phyloP scores from a whole-genome alignment of 2,888 invertebrate species.

The Autographa gamma region DNA sequence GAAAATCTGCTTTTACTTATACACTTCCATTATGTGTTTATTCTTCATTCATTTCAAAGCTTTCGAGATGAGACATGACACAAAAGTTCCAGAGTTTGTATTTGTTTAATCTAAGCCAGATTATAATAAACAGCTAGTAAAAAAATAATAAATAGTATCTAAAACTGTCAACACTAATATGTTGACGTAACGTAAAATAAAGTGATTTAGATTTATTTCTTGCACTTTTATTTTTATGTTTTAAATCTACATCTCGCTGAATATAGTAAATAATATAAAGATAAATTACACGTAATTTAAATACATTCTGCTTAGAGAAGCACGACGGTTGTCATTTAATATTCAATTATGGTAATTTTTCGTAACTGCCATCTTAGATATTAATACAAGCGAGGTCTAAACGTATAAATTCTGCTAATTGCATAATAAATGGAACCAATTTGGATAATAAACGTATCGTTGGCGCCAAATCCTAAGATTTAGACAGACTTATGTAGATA shows the following conservation, averaged over 20 bases:
- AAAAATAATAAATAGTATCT: too few species aligned
- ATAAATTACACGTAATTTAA: neutral
- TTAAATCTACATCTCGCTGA: neutral
- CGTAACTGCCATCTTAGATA: constrained; percentile 24
- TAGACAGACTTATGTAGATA: neutral
- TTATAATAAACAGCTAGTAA: too few species aligned
- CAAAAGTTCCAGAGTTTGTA: too few species aligned
- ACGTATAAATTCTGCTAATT: constrained; percentile 8
- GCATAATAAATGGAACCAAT: neutral
- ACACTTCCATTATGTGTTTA: too few species aligned
- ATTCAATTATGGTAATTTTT: constrained; percentile 22
- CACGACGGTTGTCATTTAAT: constrained; percentile 14
- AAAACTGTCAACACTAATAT: too few species aligned
- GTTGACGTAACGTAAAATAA: too few species aligned
- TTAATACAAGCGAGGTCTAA: constrained; percentile 16
- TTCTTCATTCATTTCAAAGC: too few species aligned
- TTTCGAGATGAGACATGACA: too few species aligned
- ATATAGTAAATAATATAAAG: neutral
- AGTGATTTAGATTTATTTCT: too few species aligned
- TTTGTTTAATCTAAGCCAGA: too few species aligned
- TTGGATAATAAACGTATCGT: neutral
- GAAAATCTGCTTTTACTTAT: too few species aligned
- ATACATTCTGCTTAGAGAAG: neutral
- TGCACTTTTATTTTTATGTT: too few species aligned
- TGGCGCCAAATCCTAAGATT: neutral